These are phyloP conservation scores for Eretmochelys imbricata DNA, from an alignment of 2,113 vertebrate species.

Conservation along the genomic window DNA sequence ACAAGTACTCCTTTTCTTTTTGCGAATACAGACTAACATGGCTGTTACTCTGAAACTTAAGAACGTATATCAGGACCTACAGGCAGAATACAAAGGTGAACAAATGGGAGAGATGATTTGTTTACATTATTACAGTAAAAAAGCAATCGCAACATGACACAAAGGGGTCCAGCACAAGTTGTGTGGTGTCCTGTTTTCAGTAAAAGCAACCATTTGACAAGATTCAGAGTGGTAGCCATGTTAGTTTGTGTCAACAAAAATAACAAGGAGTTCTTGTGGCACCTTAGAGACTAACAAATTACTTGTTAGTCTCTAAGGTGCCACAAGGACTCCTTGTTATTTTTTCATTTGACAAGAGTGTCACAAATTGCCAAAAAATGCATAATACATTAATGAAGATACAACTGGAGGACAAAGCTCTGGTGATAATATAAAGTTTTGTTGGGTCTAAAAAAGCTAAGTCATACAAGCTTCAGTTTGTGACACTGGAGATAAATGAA, in stretches of 20 bases:
- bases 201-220: not conserved
- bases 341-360: not conserved
- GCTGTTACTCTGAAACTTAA: not conserved
- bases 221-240: no score
- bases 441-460: not conserved
- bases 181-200: not conserved
- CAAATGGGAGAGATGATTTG: not conserved
- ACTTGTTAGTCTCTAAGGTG: no score
- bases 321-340: no score
- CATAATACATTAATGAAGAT: not conserved
- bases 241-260: no score
- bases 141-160: not conserved
- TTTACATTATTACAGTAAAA: not conserved
- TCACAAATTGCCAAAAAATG: not conserved
- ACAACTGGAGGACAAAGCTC: not conserved
- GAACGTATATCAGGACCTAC: not conserved
- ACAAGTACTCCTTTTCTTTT: no score
- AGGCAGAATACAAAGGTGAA: not conserved
- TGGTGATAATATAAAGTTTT: not conserved
- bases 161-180: not conserved
- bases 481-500: not conserved
- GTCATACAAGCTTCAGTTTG: not conserved
- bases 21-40: no score
- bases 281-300: no score
- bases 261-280: no score